These are phyloP conservation scores for Odontocolon sp. DNA, from an alignment of 2,888 invertebrate species.

Conservation along the genomic window DNA sequence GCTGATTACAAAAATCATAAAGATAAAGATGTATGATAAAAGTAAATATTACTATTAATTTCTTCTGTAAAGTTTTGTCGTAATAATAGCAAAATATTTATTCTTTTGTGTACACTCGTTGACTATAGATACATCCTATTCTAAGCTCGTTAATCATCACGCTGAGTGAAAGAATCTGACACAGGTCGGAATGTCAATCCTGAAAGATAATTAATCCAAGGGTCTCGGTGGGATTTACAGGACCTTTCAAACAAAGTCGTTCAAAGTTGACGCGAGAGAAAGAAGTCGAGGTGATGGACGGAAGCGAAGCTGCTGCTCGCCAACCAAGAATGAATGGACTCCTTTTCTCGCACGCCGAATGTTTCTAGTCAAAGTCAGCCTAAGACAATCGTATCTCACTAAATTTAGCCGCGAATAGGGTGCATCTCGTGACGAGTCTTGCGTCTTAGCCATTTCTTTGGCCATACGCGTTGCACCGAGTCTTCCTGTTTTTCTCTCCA, in stretches of 20 bases:
- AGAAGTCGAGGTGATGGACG: too few relatives aligned
- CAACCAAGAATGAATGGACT: constrained; percentile 39
- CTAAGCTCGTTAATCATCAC: too few relatives aligned
- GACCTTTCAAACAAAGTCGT: constrained; percentile 11
- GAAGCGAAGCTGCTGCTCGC: constrained; percentile 1
- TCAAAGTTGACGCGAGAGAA: background rate
- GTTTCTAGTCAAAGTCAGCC: constrained; percentile 49
- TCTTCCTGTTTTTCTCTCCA: constrained; percentile 31
- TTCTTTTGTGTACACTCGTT: too few relatives aligned
- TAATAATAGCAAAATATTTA: too few relatives aligned
- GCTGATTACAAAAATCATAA: background rate
- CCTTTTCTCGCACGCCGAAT: constrained; percentile 27
- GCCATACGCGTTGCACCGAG: constrained; percentile 2
- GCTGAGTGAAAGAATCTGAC: too few relatives aligned
- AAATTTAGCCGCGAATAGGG: constrained; percentile 50
- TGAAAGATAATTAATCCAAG: background rate
- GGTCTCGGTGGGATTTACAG: background rate
- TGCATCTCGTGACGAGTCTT: constrained; percentile 41
- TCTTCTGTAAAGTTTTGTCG: too few relatives aligned
- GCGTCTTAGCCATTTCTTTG: constrained; percentile 5
- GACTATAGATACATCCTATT: too few relatives aligned
- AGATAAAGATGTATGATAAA: background rate
- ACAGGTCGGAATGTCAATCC: too few relatives aligned
- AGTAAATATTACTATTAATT: background rate
- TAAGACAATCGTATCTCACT: constrained; percentile 47